phyloP scores from a whole-genome alignment of 2,113 vertebrate genomes.

The Ceyx margarethae region DNA sequence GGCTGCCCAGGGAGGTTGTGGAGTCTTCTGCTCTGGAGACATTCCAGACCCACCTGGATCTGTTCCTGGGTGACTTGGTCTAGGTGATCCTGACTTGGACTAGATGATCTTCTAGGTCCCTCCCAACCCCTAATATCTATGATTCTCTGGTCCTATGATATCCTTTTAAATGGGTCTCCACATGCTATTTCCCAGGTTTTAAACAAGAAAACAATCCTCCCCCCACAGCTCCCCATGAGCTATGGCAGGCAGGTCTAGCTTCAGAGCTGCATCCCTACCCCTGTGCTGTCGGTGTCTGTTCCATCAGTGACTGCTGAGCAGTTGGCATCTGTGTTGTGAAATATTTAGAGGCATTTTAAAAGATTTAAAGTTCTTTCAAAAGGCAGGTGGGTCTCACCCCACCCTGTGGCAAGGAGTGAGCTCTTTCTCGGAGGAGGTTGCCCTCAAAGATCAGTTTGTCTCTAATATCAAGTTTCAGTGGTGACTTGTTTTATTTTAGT shows the following conservation, averaged over 20 bases:
- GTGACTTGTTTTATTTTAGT: conserved; percentile 1
- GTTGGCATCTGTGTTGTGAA: neutral
- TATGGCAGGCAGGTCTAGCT: neutral
- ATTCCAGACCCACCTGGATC: too few species aligned
- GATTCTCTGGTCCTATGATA: neutral
- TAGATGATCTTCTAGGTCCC: too few species aligned
- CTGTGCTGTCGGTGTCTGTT: neutral
- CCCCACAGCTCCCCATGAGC: neutral
- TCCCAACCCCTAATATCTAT: too few species aligned
- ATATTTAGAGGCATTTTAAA: too few species aligned
- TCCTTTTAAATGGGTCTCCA: neutral
- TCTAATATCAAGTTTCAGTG: neutral
- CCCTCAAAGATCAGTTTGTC: neutral
- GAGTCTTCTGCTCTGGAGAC: too few species aligned
- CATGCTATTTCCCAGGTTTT: neutral
- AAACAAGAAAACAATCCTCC: neutral
- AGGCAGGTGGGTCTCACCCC: neutral
- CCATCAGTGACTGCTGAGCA: neutral
- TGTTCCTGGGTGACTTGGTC: too few species aligned
- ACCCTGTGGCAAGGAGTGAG: neutral
- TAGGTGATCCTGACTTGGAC: too few species aligned
- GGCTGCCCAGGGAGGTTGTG: too few species aligned
- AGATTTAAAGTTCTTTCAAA: neutral
- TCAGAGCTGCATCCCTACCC: neutral
- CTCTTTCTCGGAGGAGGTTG: neutral